Base-by-base conservation (phyloP, 2,113 vertebrate genomes). In the Camelus dromedarius region DNA sequence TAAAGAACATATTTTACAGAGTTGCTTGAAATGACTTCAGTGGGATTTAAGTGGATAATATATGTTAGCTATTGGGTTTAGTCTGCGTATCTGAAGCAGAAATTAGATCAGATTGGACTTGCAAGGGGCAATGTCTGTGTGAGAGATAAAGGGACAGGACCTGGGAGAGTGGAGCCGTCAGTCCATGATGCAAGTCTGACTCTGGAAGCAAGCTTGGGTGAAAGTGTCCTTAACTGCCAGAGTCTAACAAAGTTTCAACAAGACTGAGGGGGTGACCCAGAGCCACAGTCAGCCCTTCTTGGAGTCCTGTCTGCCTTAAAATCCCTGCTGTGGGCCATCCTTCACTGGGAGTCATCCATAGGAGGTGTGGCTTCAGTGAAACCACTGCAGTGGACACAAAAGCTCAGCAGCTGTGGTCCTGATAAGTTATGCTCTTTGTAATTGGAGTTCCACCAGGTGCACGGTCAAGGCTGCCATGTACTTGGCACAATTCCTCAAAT, bases 1-100 rank as follows among this genome's bases (percentile, higher is more conserved):
- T 32, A 87, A 82, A 76, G n/a, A 19, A 35, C 7, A 30, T 58
- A 32, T 28, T 95, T 73, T 22, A 70, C 35, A 92, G 48, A 93
- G 22, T 30, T n/a, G 8, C 62, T 89, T 90, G 26, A 48, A 92
- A 54, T n/a, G 62, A 13, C 10, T 60, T 20, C n/a, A 67, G 54
- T 28, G 8, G 54, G 9, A 89, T 91, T 93, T 87, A 75, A 62
- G 80, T 32, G 19, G 66, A 89, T 60, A 32, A 85, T 35, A 24
- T 2, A 46, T 42, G 62, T 66, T 13, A 69, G 30, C 13, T 7
- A 26, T 35, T 52, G 46, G 35, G 32, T 87, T 94, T 58, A 38
- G 50, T 92, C 54, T 72, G 16, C 20, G 32, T 76, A 22, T 54
- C 7, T 48, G 26, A 95, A 75, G 60, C 11, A 48, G 54, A 73